Evolutionary conservation across 1,140 invertebrate genomes (phyloP).

Genomic region (Lerema accius): DNA sequence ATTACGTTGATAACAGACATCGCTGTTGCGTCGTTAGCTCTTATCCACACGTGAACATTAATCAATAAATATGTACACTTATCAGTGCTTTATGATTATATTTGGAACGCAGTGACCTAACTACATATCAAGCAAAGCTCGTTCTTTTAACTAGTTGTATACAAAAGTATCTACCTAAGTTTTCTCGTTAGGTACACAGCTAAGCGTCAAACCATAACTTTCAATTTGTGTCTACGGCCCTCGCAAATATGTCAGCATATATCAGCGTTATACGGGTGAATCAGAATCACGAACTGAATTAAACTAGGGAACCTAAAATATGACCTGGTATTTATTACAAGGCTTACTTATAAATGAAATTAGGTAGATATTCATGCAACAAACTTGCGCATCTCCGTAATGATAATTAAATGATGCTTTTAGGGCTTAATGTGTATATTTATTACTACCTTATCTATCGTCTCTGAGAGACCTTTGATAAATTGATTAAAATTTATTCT

Average conservation of each 20-base stretch:
- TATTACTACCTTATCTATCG: background rate
- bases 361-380: slow-evolving; percentile 18
- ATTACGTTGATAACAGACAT: too few species aligned
- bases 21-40: too few species aligned
- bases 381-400: slow-evolving; percentile 17
- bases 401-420: slow-evolving; percentile 7
- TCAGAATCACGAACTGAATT: slow-evolving; percentile 36
- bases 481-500: too few species aligned
- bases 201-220: slow-evolving; percentile 65
- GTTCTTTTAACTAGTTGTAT: background rate
- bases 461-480: too few species aligned
- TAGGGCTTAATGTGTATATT: background rate
- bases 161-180: slow-evolving; percentile 23
- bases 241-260: slow-evolving; percentile 61
- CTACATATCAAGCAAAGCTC: too few species aligned
- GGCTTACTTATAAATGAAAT: slow-evolving; percentile 19
- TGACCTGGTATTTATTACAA: slow-evolving; percentile 23
- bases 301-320: slow-evolving; percentile 40
- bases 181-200: slow-evolving; percentile 45
- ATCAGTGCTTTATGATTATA: too few species aligned
- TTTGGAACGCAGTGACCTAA: too few species aligned
- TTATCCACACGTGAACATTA: too few species aligned
- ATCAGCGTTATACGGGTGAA: slow-evolving; percentile 54
- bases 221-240: slow-evolving; percentile 69
- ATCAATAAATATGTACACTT: too few species aligned